A percentile compares a stretch with the other conserved stretches of the same genome.
These are phyloP conservation scores for Albula goreensis DNA, from an alignment of 2,113 vertebrate genomes.

Conservation along the genomic window DNA sequence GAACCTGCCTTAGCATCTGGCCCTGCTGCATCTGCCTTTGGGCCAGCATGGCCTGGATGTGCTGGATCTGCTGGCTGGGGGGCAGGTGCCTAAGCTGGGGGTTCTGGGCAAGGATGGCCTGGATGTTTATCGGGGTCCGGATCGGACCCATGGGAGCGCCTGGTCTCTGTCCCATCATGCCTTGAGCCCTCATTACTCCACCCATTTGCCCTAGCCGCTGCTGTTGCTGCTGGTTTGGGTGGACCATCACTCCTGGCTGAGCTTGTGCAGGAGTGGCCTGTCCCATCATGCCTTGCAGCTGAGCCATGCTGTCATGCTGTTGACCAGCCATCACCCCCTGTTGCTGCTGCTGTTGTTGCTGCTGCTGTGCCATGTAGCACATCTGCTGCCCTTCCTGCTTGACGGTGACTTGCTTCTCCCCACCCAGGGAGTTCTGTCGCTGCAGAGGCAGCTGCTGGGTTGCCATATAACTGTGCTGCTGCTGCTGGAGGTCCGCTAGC, in stretches of 20 bases:
- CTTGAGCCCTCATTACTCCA: constrained; percentile 64
- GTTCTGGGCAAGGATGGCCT: constrained; percentile 90
- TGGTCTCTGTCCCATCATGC: constrained; percentile 66
- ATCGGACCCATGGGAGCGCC: constrained; percentile 75
- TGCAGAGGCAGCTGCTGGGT: constrained; percentile 59
- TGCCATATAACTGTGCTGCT: constrained; percentile 54
- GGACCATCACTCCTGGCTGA: constrained; percentile 58
- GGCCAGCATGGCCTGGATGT: constrained; percentile 83
- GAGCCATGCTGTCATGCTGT: constrained; percentile 38
- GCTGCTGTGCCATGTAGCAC: constrained; percentile 58
- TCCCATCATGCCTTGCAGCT: constrained; percentile 58
- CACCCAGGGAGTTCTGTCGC: constrained; percentile 66
- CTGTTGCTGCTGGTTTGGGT: constrained; percentile 53
- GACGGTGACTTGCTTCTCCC: constrained; percentile 57
- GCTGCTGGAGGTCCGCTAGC: constrained; percentile 56
- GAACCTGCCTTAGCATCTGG: constrained; percentile 73
- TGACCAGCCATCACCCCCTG: constrained; percentile 58
- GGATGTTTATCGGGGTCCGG: constrained; percentile 78
- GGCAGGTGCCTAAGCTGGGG: constrained; percentile 89
- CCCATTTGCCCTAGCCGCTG: constrained; percentile 63
- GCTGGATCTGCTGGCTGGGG: constrained; percentile 86
- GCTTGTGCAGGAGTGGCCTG: constrained; percentile 54
- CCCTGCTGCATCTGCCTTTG: constrained; percentile 84
- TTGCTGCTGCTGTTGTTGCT: constrained; percentile 58
- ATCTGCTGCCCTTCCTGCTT: constrained; percentile 68